Evolutionary conservation across 2,113 vertebrate genomes (phyloP).

Genomic region (Megalops atlanticus): DNA sequence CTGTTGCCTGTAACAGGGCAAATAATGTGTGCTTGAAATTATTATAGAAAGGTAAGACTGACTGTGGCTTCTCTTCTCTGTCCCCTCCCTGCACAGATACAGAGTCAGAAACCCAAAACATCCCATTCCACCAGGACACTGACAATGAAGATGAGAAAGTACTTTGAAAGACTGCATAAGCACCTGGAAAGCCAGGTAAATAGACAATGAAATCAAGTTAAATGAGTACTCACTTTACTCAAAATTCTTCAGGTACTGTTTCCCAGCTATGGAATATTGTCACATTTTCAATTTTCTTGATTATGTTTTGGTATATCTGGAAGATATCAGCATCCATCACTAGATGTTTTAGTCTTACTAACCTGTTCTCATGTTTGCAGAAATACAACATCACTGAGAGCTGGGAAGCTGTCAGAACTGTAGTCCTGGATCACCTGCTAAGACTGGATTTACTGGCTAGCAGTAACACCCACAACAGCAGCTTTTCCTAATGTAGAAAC

Average conservation of each 20-base stretch:
- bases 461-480: background rate
- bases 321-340: background rate
- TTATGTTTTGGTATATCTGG: background rate
- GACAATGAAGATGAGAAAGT: conserved; percentile 22
- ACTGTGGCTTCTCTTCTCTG: background rate
- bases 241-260: background rate
- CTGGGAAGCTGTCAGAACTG: conserved; percentile 16
- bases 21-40: background rate
- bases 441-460: conserved; percentile 24
- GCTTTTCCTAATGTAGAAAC: no score
- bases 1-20: background rate
- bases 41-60: background rate
- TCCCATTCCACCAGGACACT: background rate
- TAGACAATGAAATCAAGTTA: background rate
- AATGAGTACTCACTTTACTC: background rate
- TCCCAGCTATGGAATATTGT: background rate
- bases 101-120: background rate
- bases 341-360: background rate
- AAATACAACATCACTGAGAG: conserved; percentile 8
- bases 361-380: conserved; percentile 10
- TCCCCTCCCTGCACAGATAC: background rate
- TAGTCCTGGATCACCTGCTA: conserved; percentile 25
- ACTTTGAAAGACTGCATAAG: conserved; percentile 25
- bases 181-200: conserved; percentile 27
- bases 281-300: background rate